Evolutionary conservation across 2,888 invertebrate genomes (phyloP).

Genomic region (Apoda limacodes): DNA sequence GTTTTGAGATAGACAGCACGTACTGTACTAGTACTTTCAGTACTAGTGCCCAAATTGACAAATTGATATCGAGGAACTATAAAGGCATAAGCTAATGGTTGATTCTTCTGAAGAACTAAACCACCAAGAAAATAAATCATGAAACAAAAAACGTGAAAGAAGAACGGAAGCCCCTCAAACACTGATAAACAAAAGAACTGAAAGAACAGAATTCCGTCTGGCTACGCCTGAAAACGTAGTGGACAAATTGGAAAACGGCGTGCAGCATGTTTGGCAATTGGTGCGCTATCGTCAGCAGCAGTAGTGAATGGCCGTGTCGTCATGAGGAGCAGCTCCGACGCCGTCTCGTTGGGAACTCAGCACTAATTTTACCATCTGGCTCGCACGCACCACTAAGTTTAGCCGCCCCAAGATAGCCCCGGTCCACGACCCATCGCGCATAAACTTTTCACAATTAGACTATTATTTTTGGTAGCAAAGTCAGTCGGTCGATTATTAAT

Average conservation of each 20-base stretch:
- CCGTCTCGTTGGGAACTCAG: constrained; percentile 56
- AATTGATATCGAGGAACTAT: no score
- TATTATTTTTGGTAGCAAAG: constrained; percentile 72
- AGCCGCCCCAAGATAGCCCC: constrained; percentile 71
- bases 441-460: constrained; percentile 72
- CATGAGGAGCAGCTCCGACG: constrained; percentile 58
- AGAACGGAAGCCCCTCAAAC: no score
- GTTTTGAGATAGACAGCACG: no score
- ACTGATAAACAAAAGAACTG: no score
- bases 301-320: constrained; percentile 61
- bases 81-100: no score
- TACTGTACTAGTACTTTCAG: no score
- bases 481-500: constrained; percentile 72
- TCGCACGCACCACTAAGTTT: constrained; percentile 69
- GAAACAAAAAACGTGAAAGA: no score
- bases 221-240: constrained; percentile 42
- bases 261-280: constrained; percentile 63
- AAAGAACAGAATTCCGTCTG: background rate
- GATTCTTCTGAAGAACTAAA: no score
- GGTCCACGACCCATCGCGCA: constrained; percentile 71
- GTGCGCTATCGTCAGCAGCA: constrained; percentile 44
- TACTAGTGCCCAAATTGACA: no score
- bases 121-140: no score
- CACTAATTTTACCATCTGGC: constrained; percentile 70
- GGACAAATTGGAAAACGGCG: constrained; percentile 51